Evolutionary conservation across 2,113 vertebrate species (phyloP).

Genomic region (Ancistrus triradiatus): DNA sequence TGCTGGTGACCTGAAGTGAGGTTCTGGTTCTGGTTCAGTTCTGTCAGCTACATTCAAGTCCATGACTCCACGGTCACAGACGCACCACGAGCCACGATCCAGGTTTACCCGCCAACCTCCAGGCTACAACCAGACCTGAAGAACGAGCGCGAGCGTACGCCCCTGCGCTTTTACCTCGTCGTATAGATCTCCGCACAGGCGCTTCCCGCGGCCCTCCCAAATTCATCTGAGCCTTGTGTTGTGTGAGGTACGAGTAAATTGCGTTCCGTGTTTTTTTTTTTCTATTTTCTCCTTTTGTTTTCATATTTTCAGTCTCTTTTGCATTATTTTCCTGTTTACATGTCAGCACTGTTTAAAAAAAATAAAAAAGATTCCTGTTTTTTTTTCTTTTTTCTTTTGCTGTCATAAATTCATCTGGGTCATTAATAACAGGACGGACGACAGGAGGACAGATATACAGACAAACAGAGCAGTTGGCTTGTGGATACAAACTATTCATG

Average conservation of each 20-base stretch:
- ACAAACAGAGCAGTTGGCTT: conserved; percentile 67
- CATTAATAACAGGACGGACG: conserved; percentile 70
- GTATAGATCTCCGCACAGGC: conserved; percentile 51
- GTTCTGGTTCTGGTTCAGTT: conserved; percentile 61
- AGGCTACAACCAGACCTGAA: neutral
- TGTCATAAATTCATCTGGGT: conserved; percentile 67
- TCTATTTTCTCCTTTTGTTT: too few species aligned
- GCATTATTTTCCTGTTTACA: conserved; percentile 59
- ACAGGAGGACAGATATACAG: conserved; percentile 62
- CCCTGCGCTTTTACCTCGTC: conserved; percentile 54
- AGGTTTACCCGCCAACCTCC: neutral
- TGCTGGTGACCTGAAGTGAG: conserved; percentile 77
- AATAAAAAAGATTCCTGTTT: conserved; percentile 64
- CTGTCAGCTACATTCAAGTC: conserved; percentile 79
- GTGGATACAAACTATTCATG: conserved; percentile 65
- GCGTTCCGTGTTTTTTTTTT: conserved; percentile 56
- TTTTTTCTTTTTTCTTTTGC: conserved; percentile 37
- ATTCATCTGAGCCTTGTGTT: conserved; percentile 69
- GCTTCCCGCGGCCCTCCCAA: conserved; percentile 59
- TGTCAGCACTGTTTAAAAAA: conserved; percentile 43
- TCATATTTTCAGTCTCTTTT: conserved; percentile 59
- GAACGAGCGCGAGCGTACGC: conserved; percentile 47
- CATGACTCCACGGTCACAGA: conserved; percentile 63
- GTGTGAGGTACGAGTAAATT: conserved; percentile 77
- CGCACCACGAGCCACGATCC: conserved; percentile 16